Percentiles rank a stretch among this genome's conserved stretches.
phyloP scores from a whole-genome alignment of 2,113 vertebrate genomes.

The Pluvialis apricaria region DNA sequence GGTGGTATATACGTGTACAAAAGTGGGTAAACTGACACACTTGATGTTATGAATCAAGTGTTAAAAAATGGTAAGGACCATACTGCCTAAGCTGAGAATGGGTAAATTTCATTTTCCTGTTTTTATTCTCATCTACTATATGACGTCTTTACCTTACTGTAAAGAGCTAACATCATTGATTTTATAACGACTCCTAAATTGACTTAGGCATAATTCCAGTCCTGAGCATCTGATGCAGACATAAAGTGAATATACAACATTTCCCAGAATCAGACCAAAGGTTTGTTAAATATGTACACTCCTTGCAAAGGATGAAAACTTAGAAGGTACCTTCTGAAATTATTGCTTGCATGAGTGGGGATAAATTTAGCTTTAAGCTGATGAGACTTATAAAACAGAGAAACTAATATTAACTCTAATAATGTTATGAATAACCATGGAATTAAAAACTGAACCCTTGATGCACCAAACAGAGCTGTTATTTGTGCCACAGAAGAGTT shows the following conservation, averaged over 20 bases:
- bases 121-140: neutral
- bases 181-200: neutral
- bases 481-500: neutral
- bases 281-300: neutral
- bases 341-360: neutral
- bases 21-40: neutral
- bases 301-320: neutral
- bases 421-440: neutral
- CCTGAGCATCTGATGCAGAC: neutral
- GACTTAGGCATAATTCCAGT: neutral
- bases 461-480: neutral
- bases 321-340: neutral
- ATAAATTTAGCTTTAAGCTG: neutral
- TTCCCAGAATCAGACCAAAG: neutral
- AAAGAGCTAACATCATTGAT: neutral
- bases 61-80: neutral
- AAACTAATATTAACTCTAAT: neutral
- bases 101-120: neutral
- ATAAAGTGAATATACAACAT: neutral
- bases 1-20: neutral
- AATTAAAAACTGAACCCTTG: neutral
- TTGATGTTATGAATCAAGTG: fast-evolving
- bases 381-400: neutral
- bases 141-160: neutral
- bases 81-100: neutral